Evolutionary conservation across 2,888 invertebrate genomes (phyloP).

Genomic region (Thera britannica): DNA sequence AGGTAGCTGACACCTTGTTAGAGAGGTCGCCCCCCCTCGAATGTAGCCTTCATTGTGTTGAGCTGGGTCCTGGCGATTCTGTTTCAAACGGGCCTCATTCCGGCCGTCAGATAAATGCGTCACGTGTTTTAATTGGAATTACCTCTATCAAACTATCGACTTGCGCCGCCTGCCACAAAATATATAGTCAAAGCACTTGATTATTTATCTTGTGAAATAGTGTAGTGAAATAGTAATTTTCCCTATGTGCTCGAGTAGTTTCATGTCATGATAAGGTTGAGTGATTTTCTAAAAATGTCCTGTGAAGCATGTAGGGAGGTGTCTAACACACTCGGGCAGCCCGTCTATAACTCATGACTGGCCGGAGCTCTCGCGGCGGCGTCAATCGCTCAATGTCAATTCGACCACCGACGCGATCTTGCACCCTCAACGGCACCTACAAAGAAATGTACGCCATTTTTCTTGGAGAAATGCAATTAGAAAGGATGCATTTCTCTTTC

Average conservation of each 20-base stretch:
- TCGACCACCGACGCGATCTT: slow-evolving; percentile 62
- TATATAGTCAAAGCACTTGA: neutral
- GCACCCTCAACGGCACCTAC: slow-evolving; percentile 62
- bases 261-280: slow-evolving; percentile 20
- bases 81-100: slow-evolving; percentile 69
- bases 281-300: slow-evolving; percentile 39
- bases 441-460: slow-evolving; percentile 76
- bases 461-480: slow-evolving; percentile 76
- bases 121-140: slow-evolving; percentile 65
- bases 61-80: slow-evolving; percentile 69
- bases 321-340: slow-evolving; percentile 60
- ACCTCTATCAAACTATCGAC: slow-evolving; percentile 34
- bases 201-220: neutral
- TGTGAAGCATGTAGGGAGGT: slow-evolving; percentile 49
- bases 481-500: slow-evolving; percentile 67
- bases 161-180: neutral
- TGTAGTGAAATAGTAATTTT: slow-evolving; percentile 4
- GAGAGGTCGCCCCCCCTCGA: slow-evolving; percentile 65
- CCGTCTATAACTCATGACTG: slow-evolving; percentile 66
- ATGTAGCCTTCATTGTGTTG: slow-evolving; percentile 71
- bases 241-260: neutral
- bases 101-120: slow-evolving; percentile 58
- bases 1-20: slow-evolving; percentile 81
- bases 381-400: slow-evolving; percentile 74
- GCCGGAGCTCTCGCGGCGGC: slow-evolving; percentile 54